Base-by-base conservation (phyloP, 2,888 invertebrate genomes). In the Stomorhina lunata region DNA sequence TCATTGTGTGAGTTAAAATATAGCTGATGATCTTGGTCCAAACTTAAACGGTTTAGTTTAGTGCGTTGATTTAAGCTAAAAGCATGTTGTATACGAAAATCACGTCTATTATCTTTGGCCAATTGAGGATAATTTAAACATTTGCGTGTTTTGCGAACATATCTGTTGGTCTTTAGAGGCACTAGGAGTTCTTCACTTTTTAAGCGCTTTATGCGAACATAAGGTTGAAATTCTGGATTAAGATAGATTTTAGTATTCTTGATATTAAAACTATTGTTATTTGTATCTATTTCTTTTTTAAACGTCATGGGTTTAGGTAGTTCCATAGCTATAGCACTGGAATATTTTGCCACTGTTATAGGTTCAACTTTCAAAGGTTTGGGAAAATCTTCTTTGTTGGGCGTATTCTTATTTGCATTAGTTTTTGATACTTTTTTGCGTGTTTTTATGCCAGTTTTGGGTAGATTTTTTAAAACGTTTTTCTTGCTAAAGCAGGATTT, bases 161-260 rank as follows among this genome's bases (percentile, higher is more conserved):
- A 22, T 43, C n/a, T n/a, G n/a, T n/a, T 61, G 5, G 32, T 34
- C 22, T 66, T 69, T 10, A 61, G 53, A 2, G 69, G 63, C 2
- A 68, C 20, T 12, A 61, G 15, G 5, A 69, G 43, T 7, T 66
- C 65, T 32, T 65, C 57, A 20, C 63, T 63, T 25, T 79, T 75
- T 25, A 83, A 61, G 45, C 83, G 83, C 40, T 84, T 81, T 6
- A 84, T 45, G 17, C 76, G 72, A 32, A 84, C 72, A 20, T 2
- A 37, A 0, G 84, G 84, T 29, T 84, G 84, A 69, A 69, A 71
- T 55, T 48, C 12, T 22, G 50, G 37, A 7, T 32, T 71, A 3
- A 32, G 9, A 65, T 71, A 71, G 4, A 4, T 25, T 15, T 55
- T 25, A 1, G 9, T 59, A 29, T 66, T 66, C 27, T 53, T 71